Percentiles rank a stretch among this genome's conserved stretches.
These are phyloP conservation scores for Malurus alboscapulatus DNA, from an alignment of 2,113 vertebrate species.

Conservation along the genomic window DNA sequence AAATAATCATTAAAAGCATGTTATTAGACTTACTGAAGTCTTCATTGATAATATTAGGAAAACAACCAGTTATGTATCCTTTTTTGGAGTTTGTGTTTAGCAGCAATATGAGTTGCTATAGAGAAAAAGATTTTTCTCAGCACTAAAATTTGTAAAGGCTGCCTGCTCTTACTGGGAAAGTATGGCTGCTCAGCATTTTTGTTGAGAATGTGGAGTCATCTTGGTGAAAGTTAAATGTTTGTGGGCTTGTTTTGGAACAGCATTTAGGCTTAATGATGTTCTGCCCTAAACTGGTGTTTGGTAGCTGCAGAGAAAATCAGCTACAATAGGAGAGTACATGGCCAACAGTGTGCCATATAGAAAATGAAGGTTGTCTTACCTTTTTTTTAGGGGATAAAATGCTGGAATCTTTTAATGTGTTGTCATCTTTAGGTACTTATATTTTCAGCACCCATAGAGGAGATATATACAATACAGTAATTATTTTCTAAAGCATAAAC, in stretches of 20 bases:
- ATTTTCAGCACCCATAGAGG: not conserved
- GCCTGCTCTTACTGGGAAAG: not conserved
- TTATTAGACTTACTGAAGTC: not conserved
- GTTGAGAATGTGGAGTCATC: not conserved
- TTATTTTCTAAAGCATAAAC: not conserved
- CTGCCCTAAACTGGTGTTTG: not conserved
- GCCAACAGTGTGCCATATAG: fast-evolving
- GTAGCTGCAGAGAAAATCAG: not conserved
- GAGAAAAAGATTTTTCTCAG: not conserved
- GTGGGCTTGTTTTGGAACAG: not conserved
- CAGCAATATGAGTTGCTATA: not conserved
- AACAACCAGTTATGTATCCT: not conserved
- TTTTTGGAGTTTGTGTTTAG: not conserved
- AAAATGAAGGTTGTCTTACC: not conserved
- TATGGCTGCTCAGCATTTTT: not conserved
- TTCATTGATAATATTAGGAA: not conserved
- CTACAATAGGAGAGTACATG: fast-evolving
- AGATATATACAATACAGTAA: not conserved
- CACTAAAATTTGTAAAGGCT: not conserved
- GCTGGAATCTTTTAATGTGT: not conserved
- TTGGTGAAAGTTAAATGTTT: not conserved
- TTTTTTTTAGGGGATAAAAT: not conserved
- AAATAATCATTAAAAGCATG: not conserved
- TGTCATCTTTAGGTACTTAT: not conserved
- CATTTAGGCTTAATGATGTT: not conserved